phyloP scores from a whole-genome alignment of 2,113 vertebrate species.

The Pungitius pungitius region DNA sequence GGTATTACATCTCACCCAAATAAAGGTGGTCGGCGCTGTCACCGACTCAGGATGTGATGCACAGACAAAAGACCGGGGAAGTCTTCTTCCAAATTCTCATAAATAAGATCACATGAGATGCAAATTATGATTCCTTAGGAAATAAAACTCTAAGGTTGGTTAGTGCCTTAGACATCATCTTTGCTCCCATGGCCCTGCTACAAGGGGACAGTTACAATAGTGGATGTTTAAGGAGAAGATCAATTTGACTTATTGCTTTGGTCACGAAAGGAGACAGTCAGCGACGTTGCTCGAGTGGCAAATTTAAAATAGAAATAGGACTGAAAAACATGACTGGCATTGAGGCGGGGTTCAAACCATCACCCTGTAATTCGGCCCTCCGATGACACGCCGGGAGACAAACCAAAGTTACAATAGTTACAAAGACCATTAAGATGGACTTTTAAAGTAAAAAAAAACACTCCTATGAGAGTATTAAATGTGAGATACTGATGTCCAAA shows the following conservation, averaged over 20 bases:
- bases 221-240: not conserved
- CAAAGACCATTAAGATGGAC: not conserved
- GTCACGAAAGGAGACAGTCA: not conserved
- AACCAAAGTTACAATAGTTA: not conserved
- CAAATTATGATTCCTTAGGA: not conserved
- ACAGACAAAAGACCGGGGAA: conserved; percentile 9
- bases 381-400: not conserved
- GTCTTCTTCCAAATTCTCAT: not conserved
- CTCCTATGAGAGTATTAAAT: not conserved
- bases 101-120: not conserved
- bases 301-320: not conserved
- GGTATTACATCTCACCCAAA: conserved; percentile 57
- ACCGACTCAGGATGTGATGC: conserved; percentile 39
- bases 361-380: too few species aligned
- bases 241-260: too few species aligned
- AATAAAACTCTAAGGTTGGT: not conserved
- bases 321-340: not conserved
- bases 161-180: not conserved
- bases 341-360: not conserved
- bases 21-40: conserved; percentile 41
- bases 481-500: not conserved
- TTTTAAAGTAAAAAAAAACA: not conserved
- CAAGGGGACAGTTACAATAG: not conserved
- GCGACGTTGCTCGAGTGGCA: not conserved
- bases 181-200: not conserved